Evolutionary conservation across 2,888 invertebrate genomes (phyloP), one percentile per base, ranked within the genome.

Genomic region (Epicampocera succincta): DNA sequence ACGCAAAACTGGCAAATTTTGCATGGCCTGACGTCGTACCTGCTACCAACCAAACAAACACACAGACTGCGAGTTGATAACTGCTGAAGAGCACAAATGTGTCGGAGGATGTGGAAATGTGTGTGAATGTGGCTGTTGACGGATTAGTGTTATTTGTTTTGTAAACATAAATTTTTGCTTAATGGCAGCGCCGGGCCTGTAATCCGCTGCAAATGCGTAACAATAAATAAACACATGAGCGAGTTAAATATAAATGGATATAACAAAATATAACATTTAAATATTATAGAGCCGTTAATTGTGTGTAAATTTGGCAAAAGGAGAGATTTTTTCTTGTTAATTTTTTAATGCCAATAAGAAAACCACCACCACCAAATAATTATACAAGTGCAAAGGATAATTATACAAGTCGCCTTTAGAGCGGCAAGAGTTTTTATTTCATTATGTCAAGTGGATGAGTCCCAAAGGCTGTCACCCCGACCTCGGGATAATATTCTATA

Each of bases 81-180:
- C 19, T 33, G 8, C 33, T 29, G 21, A 46, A 38, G 9, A 17
- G 13, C 19, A 19, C 2, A 25, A 44, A 42, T 65, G 48, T 50
- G 38, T 25, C 15, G 44, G n/a, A 12, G 13, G n/a, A 52, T 66
- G 42, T 50, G 38, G 54, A 52, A 52, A 25, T 52, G 42, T 56
- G 52, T 52, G 33, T 33, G 33, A 33, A 33, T 33, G 8, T 33
- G 65, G 21, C 58, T 75, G 80, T 74, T 74, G 74, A 75, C 69
- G 74, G 74, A 80, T 80, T 80, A 80, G 74, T 71, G 65, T 80
- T 80, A 60, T 80, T 54, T 80, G 65, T 65, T 71, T 52, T 75
- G 65, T 60, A 65, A 65, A 80, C 65, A 75, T 54, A 66, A 75
- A 75, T 75, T 75, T 71, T 42, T 17, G 6, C 44, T 56, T 38